Conservation (phyloP, 2,888 invertebrate species). For the Folsomia manolachei region DNA sequence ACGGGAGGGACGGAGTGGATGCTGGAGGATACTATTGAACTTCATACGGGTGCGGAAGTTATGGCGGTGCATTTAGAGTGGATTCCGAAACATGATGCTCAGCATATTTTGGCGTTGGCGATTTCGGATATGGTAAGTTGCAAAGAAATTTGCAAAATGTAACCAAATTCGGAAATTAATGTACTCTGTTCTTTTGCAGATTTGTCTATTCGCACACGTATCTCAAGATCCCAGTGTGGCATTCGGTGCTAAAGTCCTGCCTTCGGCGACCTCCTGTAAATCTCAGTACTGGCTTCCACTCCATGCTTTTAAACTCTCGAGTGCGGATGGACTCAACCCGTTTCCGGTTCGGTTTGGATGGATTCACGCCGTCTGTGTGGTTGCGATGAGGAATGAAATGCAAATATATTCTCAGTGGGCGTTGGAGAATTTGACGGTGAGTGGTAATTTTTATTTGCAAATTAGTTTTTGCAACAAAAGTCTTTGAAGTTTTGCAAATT, state of each 20-base stretch:
- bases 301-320: slow-evolving; percentile 64
- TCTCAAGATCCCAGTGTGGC: slow-evolving; percentile 46
- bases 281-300: slow-evolving; percentile 50
- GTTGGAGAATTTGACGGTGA: slow-evolving; percentile 54
- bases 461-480: not conserved
- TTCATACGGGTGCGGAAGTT: slow-evolving; percentile 62
- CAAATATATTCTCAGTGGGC: slow-evolving; percentile 97
- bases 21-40: slow-evolving; percentile 89
- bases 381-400: slow-evolving; percentile 99
- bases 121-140: slow-evolving; percentile 73
- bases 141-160: no score
- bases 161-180: not conserved
- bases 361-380: slow-evolving; percentile 95
- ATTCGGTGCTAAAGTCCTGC: slow-evolving; percentile 49
- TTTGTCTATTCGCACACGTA: slow-evolving; percentile 50
- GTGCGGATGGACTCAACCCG: slow-evolving; percentile 93
- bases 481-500: slow-evolving; percentile 9
- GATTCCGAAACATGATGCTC: slow-evolving; percentile 99
- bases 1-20: slow-evolving; percentile 88
- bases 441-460: slow-evolving; percentile 30
- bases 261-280: slow-evolving; percentile 48
- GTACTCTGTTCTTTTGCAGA: slow-evolving; percentile 20
- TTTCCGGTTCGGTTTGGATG: slow-evolving; percentile 98
- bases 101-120: slow-evolving; percentile 93
- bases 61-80: slow-evolving; percentile 84